Conservation (phyloP, 2,888 invertebrate genomes). For the Noctua janthe region DNA sequence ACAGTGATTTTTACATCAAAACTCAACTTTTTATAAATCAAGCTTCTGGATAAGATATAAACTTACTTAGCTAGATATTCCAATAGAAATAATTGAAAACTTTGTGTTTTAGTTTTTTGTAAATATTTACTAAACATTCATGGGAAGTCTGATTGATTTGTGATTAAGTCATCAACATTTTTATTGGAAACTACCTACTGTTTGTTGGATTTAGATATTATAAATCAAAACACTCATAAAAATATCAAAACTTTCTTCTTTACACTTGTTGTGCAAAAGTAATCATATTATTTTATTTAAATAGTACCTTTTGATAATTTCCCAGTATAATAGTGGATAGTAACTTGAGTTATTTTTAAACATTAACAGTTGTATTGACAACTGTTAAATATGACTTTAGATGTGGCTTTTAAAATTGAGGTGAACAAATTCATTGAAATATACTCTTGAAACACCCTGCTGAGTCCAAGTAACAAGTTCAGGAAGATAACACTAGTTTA, state of each 20-base stretch:
- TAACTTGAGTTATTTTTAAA: neutral
- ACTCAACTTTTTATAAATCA: neutral
- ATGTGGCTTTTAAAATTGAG: neutral
- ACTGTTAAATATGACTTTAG: neutral
- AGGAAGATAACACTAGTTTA: too few relatives aligned
- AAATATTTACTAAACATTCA: constrained; percentile 5
- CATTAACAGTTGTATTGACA: neutral
- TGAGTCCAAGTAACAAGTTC: too few relatives aligned
- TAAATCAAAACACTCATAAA: neutral
- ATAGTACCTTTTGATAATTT: neutral
- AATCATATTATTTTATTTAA: neutral
- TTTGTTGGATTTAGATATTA: neutral
- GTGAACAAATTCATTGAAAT: neutral
- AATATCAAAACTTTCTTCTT: neutral
- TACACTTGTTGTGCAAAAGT: neutral
- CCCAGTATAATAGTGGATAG: neutral
- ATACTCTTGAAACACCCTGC: neutral
- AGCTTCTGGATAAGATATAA: neutral
- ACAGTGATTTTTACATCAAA: constrained; percentile 36
- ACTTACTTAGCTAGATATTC: neutral
- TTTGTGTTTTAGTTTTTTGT: constrained; percentile 6
- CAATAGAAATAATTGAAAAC: neutral
- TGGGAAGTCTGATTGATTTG: neutral
- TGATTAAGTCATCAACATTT: neutral
- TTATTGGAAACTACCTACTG: neutral